phyloP scores from a whole-genome alignment of 1,140 invertebrate species.

The Euborellia annulipes region DNA sequence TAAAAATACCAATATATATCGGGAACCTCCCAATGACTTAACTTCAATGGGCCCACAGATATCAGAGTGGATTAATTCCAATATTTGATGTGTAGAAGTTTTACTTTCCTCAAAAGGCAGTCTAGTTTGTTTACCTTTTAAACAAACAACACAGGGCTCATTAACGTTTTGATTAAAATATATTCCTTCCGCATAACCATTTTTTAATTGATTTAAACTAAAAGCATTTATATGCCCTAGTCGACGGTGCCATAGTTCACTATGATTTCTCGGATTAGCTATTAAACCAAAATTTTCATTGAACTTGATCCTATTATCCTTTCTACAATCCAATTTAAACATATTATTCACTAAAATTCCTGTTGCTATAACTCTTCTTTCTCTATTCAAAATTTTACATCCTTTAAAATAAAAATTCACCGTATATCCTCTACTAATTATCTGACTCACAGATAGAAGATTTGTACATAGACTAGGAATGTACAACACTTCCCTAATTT shows the following conservation, averaged over 20 bases:
- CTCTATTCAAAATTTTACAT: too few relatives aligned
- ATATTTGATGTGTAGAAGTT: conserved; percentile 9
- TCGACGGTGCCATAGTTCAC: conserved; percentile 7
- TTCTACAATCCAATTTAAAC: too few relatives aligned
- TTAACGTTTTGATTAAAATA: not conserved
- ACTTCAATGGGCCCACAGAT: conserved; percentile 9
- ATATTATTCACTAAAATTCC: too few relatives aligned
- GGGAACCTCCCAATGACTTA: conserved; percentile 20
- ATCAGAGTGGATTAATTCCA: conserved; percentile 6
- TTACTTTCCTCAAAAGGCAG: conserved; percentile 11
- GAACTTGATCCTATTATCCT: too few relatives aligned
- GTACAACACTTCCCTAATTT: too few relatives aligned
- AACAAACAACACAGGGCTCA: conserved; percentile 17
- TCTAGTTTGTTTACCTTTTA: conserved; percentile 18
- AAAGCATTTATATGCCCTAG: conserved; percentile 12
- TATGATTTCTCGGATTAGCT: too few relatives aligned
- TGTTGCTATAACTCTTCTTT: too few relatives aligned
- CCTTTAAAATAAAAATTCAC: too few relatives aligned
- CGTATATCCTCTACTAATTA: too few relatives aligned
- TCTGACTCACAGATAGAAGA: too few relatives aligned
- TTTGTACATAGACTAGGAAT: too few relatives aligned
- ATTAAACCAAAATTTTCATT: too few relatives aligned
- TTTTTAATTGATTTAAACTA: not conserved
- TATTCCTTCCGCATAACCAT: conserved; percentile 6
- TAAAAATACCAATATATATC: conserved; percentile 25